Conservation (phyloP, 2,797 vertebrate genomes). For the Phataginus tetradactyla region DNA sequence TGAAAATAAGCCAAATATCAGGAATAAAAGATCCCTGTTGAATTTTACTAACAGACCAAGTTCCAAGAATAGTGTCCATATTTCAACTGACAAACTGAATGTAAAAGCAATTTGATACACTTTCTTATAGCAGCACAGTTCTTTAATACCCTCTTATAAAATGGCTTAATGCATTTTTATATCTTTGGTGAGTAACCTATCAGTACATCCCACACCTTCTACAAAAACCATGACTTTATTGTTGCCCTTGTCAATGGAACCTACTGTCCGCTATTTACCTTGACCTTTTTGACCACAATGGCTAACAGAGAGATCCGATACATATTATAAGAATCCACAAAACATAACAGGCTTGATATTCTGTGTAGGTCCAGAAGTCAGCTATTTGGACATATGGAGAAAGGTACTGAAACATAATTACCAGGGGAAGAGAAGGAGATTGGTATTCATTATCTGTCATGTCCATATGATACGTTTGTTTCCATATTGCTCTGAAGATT, state of each 20-base stretch:
- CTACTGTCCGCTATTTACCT: conserved; percentile 10
- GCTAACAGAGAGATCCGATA: conserved; percentile 23
- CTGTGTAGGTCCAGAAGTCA: background rate
- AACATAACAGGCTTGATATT: background rate
- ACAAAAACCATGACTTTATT: conserved; percentile 17
- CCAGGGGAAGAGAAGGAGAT: background rate
- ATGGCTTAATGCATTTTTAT: conserved; percentile 65
- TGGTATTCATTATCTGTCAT: background rate
- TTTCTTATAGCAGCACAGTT: conserved; percentile 40
- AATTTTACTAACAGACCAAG: conserved; percentile 60
- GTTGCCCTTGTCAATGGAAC: conserved; percentile 53
- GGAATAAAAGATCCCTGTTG: background rate
- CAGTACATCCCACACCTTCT: background rate
- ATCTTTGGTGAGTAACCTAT: conserved; percentile 55
- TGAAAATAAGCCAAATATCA: conserved; percentile 54
- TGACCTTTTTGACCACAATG: conserved; percentile 54
- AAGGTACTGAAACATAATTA: background rate
- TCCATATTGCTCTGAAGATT: background rate
- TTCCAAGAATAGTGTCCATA: conserved; percentile 52
- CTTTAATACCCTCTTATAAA: conserved; percentile 67
- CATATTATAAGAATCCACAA: background rate
- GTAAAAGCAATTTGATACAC: conserved; percentile 55
- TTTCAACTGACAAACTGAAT: conserved; percentile 57
- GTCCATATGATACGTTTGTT: background rate
- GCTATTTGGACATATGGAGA: background rate